Percentiles rank a stretch among this genome's conserved stretches.
These are phyloP conservation scores for Melitaea athalia DNA, from an alignment of 2,888 invertebrate species.

Conservation along the genomic window DNA sequence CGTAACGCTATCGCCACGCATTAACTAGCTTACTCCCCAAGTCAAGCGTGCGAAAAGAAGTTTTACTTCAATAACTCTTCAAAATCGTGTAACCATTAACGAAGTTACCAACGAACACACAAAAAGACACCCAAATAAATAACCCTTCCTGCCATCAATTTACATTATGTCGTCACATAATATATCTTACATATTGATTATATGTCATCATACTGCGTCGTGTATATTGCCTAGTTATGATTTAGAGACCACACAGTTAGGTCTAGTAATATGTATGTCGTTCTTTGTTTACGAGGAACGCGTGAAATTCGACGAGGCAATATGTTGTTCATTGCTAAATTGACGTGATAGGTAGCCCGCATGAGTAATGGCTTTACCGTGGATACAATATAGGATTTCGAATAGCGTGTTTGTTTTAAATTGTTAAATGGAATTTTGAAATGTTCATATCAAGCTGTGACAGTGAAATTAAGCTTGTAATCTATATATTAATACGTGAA, in stretches of 20 bases:
- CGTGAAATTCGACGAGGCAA: slow-evolving; percentile 7
- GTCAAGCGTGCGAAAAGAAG: too few relatives aligned
- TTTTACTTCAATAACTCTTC: too few relatives aligned
- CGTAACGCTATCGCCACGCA: too few relatives aligned
- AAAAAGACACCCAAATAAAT: too few relatives aligned
- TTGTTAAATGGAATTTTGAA: not conserved
- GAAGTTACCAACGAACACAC: too few relatives aligned
- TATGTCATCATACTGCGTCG: not conserved
- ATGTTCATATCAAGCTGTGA: not conserved
- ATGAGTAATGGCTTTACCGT: slow-evolving; percentile 3
- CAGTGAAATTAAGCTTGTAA: too few relatives aligned
- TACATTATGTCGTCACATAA: not conserved
- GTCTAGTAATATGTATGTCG: slow-evolving; percentile 5
- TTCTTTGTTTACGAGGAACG: slow-evolving; percentile 4
- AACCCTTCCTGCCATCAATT: too few relatives aligned
- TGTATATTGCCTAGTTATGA: not conserved
- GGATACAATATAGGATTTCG: slow-evolving; percentile 5
- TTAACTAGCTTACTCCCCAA: too few relatives aligned
- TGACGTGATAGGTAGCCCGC: not conserved
- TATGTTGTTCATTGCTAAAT: slow-evolving; percentile 11
- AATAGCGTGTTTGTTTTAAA: not conserved
- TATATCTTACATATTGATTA: not conserved
- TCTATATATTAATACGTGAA: too few relatives aligned
- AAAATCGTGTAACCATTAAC: too few relatives aligned
- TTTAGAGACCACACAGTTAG: not conserved